Conservation (phyloP, 2,888 invertebrate species). For the Acanthacorydalis orientalis region DNA sequence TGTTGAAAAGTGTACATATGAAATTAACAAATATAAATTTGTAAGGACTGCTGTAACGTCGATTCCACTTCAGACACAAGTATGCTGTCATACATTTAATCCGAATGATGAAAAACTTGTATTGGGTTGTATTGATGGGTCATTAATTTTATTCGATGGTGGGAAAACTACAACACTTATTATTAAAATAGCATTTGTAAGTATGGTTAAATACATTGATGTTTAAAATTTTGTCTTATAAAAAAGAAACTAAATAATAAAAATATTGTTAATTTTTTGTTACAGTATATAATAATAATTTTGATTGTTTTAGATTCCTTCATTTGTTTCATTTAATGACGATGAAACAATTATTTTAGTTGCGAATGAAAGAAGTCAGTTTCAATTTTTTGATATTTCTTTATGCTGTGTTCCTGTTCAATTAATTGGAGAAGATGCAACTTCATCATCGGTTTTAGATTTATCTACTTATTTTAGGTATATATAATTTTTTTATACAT, state of each 20-base stretch:
- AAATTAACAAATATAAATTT: conserved; percentile 39
- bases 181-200: conserved; percentile 65
- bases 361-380: conserved; percentile 52
- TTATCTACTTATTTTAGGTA: conserved; percentile 42
- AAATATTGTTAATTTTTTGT: conserved; percentile 2
- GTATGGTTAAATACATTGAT: conserved; percentile 17
- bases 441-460: conserved; percentile 43
- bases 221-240: neutral
- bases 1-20: conserved; percentile 49
- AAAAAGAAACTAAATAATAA: neutral
- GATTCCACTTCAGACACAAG: conserved; percentile 51
- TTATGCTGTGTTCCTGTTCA: conserved; percentile 48
- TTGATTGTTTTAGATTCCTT: conserved; percentile 34
- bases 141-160: conserved; percentile 64
- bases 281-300: no score
- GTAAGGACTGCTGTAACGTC: conserved; percentile 48
- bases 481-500: neutral
- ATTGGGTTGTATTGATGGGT: conserved; percentile 71
- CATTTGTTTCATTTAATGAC: conserved; percentile 52
- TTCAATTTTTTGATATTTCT: conserved; percentile 60
- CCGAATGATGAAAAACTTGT: conserved; percentile 58
- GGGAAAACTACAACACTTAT: conserved; percentile 56
- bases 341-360: conserved; percentile 49
- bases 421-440: conserved; percentile 45
- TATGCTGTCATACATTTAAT: conserved; percentile 48